Percentiles rank a stretch among this genome's conserved stretches.
These are phyloP conservation scores for Ptyas mucosa DNA, from an alignment of 2,113 vertebrate species.

Conservation along the genomic window DNA sequence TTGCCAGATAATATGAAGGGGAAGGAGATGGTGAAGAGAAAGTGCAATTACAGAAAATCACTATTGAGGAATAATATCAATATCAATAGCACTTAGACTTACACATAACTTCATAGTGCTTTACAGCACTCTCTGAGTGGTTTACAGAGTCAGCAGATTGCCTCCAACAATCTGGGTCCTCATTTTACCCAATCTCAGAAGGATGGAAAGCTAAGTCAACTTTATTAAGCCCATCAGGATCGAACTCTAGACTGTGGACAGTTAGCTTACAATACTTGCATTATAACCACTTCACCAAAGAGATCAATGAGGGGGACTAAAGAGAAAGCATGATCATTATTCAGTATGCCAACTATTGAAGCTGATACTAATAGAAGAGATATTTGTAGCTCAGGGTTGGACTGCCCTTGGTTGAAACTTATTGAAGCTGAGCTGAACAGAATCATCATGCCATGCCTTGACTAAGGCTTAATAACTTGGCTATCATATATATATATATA, in stretches of 20 bases:
- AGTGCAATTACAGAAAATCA: not conserved
- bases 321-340: not conserved
- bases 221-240: too few species aligned
- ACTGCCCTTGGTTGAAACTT: not conserved
- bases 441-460: not conserved
- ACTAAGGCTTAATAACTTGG: not conserved
- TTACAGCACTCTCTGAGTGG: not conserved
- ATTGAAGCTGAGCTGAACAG: not conserved
- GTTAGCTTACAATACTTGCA: not conserved
- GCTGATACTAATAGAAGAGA: not conserved
- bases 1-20: not conserved
- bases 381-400: not conserved
- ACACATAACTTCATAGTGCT: not conserved
- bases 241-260: not conserved
- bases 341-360: not conserved
- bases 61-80: not conserved
- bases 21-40: not conserved
- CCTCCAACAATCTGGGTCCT: not conserved
- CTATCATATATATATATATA: not conserved
- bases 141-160: not conserved
- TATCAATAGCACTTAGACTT: not conserved
- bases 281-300: not conserved
- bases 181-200: not conserved
- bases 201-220: not conserved
- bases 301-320: not conserved